Evolutionary conservation across 1,140 invertebrate genomes (phyloP).

Genomic region (Drosophila equinoxialis): DNA sequence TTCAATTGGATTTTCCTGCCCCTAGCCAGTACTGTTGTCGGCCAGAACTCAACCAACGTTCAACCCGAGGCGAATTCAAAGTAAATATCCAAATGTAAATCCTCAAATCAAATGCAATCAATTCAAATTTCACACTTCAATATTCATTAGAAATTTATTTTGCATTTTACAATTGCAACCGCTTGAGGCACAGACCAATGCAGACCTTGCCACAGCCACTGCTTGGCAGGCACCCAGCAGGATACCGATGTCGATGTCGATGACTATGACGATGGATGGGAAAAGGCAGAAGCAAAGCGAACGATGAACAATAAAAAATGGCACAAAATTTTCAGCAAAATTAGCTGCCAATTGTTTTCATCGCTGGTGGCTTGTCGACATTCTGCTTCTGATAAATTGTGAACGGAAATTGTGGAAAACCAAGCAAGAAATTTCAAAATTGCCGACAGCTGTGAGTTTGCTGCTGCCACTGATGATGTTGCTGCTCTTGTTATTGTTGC

Average conservation of each 20-base stretch:
- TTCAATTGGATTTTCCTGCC: slow-evolving; percentile 31
- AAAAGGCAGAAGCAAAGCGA: neutral
- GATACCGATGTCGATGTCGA: neutral
- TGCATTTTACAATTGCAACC: slow-evolving; percentile 66
- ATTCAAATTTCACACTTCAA: slow-evolving; percentile 81
- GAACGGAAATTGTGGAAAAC: slow-evolving; percentile 72
- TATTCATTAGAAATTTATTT: slow-evolving; percentile 81
- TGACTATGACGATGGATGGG: neutral
- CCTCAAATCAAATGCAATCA: slow-evolving; percentile 80
- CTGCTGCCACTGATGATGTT: neutral
- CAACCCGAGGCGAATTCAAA: slow-evolving; percentile 35
- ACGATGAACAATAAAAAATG: slow-evolving; percentile 55
- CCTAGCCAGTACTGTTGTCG: neutral
- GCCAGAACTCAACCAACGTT: slow-evolving; percentile 11
- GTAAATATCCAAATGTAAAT: slow-evolving; percentile 73
- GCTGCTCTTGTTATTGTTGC: slow-evolving; percentile 20
- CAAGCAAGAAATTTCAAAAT: slow-evolving; percentile 74
- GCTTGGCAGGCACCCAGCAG: slow-evolving; percentile 17
- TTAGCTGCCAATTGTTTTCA: slow-evolving; percentile 79
- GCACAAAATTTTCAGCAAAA: slow-evolving; percentile 73
- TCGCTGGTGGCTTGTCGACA: slow-evolving; percentile 57
- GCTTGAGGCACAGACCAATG: slow-evolving; percentile 8
- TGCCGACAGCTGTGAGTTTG: slow-evolving; percentile 45
- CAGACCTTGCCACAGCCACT: neutral
- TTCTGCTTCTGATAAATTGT: slow-evolving; percentile 71